Base-by-base conservation (phyloP, 2,797 vertebrate genomes). In the Loriculus beryllinus region DNA sequence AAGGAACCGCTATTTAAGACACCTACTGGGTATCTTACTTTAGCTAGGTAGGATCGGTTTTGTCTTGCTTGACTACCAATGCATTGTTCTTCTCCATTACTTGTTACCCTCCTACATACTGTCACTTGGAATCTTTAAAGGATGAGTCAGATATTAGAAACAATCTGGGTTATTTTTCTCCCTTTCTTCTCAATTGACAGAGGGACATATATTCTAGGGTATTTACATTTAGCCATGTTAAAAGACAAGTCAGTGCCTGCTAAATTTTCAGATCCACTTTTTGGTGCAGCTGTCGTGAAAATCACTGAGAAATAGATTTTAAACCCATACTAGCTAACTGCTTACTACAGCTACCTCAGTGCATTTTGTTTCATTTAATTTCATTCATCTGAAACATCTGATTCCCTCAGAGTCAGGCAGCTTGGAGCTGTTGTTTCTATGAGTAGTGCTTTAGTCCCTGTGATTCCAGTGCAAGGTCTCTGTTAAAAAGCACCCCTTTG, bases 101-200 rank as follows among this genome's bases (percentile, higher is more conserved):
- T 83, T 82, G 83, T 64, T 79, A 79, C 14, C 83, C 91, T 95
- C 94, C 94, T 49, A 96, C 95, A n/a, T 31, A 37, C 85, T 90
- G 93, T 88, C 90, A 92, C 75, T 79, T 74, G 64, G 59, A 78
- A 72, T 76, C 88, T 86, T 82, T 70, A 82, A 86, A 92, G 78
- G 35, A 79, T 96, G 96, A 96, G 63, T 93, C 93, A 93, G 79
- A 57, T 52, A 62, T 51, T 90, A 88, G 88, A 82, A 90, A n/a
- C 77, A 81, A 84, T 47, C 47, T 33, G 5, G 1, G 3, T 4
- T 40, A 31, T 70, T 60, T 45, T 13, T 20, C 5, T 80, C 37
- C 12, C 23, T 85, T 90, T 81, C 52, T 82, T 87, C 48, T 78
- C 60, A 86, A 20, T 15, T 91, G 82, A 68, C 68, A 85, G 78